Percentiles rank a stretch among this genome's conserved stretches.
These are phyloP conservation scores for Eclectus roratus DNA, from an alignment of 2,113 vertebrate species.

Conservation along the genomic window DNA sequence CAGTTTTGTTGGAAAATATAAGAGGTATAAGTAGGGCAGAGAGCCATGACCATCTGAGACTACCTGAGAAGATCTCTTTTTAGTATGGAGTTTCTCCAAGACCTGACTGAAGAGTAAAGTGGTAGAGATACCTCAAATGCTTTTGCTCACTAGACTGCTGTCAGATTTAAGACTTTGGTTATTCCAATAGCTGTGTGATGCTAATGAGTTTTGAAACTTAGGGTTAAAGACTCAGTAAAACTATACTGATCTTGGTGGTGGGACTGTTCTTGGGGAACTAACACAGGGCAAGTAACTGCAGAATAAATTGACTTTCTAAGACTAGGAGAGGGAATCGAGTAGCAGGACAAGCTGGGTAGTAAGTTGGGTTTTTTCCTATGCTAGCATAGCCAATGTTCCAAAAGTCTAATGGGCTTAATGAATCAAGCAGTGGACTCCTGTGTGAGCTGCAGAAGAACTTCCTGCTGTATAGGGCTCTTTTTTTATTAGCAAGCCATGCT, in stretches of 20 bases:
- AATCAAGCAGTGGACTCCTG: background rate
- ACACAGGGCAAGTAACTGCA: background rate
- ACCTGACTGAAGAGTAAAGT: too few species aligned
- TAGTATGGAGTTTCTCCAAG: background rate
- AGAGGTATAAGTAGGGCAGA: background rate
- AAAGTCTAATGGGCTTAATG: background rate
- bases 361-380: rapidly evolving
- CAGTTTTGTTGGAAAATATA: background rate
- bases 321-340: background rate
- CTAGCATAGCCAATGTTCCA: background rate
- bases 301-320: background rate
- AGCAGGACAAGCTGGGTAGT: background rate
- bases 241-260: background rate
- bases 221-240: background rate
- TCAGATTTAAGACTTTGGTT: background rate
- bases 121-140: background rate
- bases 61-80: background rate
- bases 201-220: background rate
- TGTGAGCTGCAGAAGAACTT: background rate
- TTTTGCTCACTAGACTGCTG: background rate
- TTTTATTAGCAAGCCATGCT: background rate
- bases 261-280: background rate
- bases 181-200: background rate
- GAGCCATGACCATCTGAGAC: background rate
- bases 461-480: background rate